Base-by-base conservation (phyloP, 2,113 vertebrate genomes). In the Ptilorrhoa leucosticta region DNA sequence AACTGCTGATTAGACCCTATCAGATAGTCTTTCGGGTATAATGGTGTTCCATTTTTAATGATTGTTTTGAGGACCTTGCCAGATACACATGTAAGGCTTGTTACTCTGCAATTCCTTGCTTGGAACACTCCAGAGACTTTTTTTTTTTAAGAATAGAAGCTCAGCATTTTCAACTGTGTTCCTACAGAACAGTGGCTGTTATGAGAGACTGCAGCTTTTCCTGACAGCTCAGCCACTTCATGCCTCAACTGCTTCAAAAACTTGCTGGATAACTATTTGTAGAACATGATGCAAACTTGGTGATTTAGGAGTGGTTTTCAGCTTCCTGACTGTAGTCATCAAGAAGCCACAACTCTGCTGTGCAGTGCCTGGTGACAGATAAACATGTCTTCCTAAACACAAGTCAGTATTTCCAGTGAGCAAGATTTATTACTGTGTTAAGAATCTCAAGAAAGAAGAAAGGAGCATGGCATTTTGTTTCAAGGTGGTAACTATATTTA, bases 241-340 rank as follows among this genome's bases (percentile, higher is more conserved):
- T 95, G 86, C 92, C 85, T 91, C 71, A 83, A 66, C 94, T 93
- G 91, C 90, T 90, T 68, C 83, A 63, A 47, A 93, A 93, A 73
- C 85, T 95, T 80, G 60, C 84, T 86, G 82, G 95, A 65, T 92
- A 86, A 83, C 93, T 96, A 94, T 96, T 96, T 97, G 93, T 92
- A 81, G 94, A 97, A 78, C 88, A 56, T 97, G 96, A 96, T 96
- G 90, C 79, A 89, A 91, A 95, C 82, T 73, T 70, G 60, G 87
- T 85, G 63, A 83, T 61, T 94, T 93, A 94, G 92, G 94, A 81
- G 96, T 90, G 96, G 94, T 96, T 95, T 97, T 93, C 83, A 71
- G 16, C 96, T 97, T 96, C 96, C 94, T 96, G 92, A 66, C 76
- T 81, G 31, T 70, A 68, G 56, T 94, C 88, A 78, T 92, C 37